Conservation (phyloP, 2,113 vertebrate species). For the Bambusicola thoracicus region DNA sequence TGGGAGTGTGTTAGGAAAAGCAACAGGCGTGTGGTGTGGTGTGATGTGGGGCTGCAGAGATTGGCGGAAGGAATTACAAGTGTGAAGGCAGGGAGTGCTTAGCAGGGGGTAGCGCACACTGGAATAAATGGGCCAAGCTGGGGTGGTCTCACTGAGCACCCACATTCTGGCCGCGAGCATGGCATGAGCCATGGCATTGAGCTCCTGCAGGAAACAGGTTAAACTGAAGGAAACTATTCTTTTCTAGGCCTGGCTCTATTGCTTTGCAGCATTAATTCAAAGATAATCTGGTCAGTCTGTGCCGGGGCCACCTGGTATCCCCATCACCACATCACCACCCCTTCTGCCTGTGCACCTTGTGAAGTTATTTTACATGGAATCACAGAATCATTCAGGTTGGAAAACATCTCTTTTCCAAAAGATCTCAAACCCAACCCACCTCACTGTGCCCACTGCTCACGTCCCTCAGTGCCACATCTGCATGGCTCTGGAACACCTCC, state of each 20-base stretch:
- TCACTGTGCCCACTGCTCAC: too few relatives aligned
- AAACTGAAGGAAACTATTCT: background rate
- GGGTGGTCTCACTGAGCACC: accelerated
- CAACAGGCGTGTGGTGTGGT: accelerated
- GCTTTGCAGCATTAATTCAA: accelerated
- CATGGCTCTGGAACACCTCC: too few relatives aligned
- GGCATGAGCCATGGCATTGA: accelerated
- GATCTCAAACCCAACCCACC: too few relatives aligned
- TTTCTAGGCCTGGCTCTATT: accelerated
- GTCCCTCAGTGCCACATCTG: too few relatives aligned
- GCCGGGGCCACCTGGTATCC: background rate
- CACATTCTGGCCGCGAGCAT: background rate
- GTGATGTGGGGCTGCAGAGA: accelerated
- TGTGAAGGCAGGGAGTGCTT: accelerated
- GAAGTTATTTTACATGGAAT: background rate
- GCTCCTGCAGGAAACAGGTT: background rate
- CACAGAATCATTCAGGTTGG: too few relatives aligned
- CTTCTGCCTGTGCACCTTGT: accelerated
- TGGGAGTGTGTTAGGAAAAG: accelerated
- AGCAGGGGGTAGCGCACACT: too few relatives aligned
- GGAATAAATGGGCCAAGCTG: background rate
- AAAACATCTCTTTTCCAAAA: too few relatives aligned
- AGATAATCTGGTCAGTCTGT: accelerated
- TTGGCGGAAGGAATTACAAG: background rate
- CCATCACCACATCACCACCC: accelerated